Percentiles rank a stretch among this genome's conserved stretches.
phyloP scores from a whole-genome alignment of 2,113 vertebrate species.

The Balaenoptera acutorostrata region DNA sequence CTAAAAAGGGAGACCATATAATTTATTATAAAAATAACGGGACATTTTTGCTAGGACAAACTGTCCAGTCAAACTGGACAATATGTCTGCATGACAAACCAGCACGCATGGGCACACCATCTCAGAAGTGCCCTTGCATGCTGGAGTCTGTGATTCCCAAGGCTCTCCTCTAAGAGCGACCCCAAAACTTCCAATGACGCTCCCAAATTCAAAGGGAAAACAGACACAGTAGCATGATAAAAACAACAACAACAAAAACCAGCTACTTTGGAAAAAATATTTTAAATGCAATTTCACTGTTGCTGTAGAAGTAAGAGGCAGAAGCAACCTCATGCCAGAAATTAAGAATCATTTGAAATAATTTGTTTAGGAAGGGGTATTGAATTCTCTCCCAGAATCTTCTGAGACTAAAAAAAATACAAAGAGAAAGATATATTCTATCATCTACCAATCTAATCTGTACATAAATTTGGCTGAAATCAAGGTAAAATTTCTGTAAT shows the following conservation, averaged over 20 bases:
- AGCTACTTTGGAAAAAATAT: not conserved
- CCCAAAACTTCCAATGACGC: not conserved
- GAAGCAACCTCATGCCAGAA: not conserved
- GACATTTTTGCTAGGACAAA: not conserved
- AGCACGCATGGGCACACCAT: not conserved
- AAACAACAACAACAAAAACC: not conserved
- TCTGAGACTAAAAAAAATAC: not conserved
- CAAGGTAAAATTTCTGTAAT: slow-evolving; percentile 51
- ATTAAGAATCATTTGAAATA: not conserved
- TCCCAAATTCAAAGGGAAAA: not conserved
- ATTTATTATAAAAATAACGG: not conserved
- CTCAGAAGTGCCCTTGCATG: not conserved
- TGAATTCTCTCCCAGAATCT: not conserved
- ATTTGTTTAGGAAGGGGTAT: not conserved
- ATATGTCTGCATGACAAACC: not conserved
- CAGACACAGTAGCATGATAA: not conserved
- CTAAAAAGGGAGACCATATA: not conserved
- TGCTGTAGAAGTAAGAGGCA: not conserved
- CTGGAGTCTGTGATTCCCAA: not conserved
- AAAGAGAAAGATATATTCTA: not conserved
- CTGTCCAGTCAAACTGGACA: not conserved
- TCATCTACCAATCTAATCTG: not conserved
- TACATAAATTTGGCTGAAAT: slow-evolving; percentile 38
- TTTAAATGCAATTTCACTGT: not conserved
- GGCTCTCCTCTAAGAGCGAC: not conserved